phyloP scores from a whole-genome alignment of 2,888 invertebrate genomes.

The Gortyna flavago region DNA sequence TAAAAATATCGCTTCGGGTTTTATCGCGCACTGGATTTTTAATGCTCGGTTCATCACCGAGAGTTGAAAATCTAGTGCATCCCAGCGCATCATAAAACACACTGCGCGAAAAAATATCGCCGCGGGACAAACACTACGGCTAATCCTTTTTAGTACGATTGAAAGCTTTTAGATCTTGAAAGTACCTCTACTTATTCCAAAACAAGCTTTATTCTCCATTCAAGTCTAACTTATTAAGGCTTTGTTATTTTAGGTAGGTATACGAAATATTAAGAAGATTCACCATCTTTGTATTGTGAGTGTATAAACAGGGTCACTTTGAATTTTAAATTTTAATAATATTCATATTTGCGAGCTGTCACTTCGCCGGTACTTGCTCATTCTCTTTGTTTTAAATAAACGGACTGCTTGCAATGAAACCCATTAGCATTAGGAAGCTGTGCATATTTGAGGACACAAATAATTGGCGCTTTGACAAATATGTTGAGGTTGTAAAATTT shows the following conservation, averaged over 20 bases:
- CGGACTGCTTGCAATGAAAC: slow-evolving; percentile 30
- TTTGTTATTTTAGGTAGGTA: slow-evolving; percentile 31
- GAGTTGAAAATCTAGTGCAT: neutral
- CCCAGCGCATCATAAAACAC: no score
- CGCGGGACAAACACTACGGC: neutral
- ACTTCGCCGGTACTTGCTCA: slow-evolving; percentile 35
- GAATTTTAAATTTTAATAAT: slow-evolving; percentile 63
- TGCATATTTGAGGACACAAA: slow-evolving; percentile 37
- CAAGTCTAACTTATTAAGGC: slow-evolving; percentile 16
- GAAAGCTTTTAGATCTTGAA: slow-evolving; percentile 4
- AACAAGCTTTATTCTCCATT: slow-evolving; percentile 1
- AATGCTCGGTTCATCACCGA: neutral
- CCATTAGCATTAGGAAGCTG: slow-evolving; percentile 4
- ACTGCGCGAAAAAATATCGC: no score
- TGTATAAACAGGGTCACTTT: slow-evolving; percentile 59
- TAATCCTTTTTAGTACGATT: slow-evolving; percentile 6
- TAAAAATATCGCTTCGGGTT: neutral
- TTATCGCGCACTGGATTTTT: neutral
- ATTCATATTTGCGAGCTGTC: slow-evolving; percentile 60
- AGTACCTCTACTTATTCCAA: neutral
- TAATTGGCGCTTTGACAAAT: slow-evolving; percentile 39
- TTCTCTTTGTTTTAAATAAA: slow-evolving; percentile 53
- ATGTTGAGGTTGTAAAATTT: slow-evolving; percentile 3
- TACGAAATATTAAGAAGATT: slow-evolving; percentile 38
- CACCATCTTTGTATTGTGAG: slow-evolving; percentile 59